Percentiles rank a stretch among this genome's conserved stretches.
These are phyloP conservation scores for Prionace glauca DNA, from an alignment of 2,797 vertebrate genomes.

Conservation along the genomic window DNA sequence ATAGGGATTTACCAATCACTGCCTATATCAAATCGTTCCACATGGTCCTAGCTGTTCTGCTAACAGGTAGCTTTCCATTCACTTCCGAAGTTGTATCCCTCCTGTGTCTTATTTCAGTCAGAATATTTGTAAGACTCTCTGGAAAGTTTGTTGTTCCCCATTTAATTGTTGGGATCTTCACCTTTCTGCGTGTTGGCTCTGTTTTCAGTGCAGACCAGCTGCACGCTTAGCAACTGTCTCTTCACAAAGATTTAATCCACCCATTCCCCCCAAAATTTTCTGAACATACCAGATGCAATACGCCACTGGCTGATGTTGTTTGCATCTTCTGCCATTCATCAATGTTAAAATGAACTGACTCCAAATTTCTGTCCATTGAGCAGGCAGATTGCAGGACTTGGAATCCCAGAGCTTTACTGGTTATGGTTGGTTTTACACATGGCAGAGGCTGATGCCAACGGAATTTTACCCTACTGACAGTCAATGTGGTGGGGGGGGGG, in stretches of 20 bases:
- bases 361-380: not conserved
- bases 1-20: not conserved
- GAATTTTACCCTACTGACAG: not conserved
- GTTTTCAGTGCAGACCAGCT: not conserved
- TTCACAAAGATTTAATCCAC: not conserved
- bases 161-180: not conserved
- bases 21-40: not conserved
- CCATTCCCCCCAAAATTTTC: not conserved
- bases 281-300: not conserved
- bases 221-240: not conserved
- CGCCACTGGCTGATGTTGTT: not conserved
- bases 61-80: not conserved
- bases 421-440: not conserved
- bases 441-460: not conserved
- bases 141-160: not conserved
- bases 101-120: not conserved
- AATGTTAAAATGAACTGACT: not conserved
- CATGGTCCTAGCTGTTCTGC: not conserved
- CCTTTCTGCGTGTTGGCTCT: not conserved
- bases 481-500: not conserved
- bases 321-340: not conserved
- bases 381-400: not conserved
- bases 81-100: not conserved
- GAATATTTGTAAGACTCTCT: not conserved
- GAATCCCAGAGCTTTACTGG: not conserved